These are phyloP conservation scores for Hypotaenidia philippensis DNA, from an alignment of 2,797 vertebrate genomes.

Conservation along the genomic window DNA sequence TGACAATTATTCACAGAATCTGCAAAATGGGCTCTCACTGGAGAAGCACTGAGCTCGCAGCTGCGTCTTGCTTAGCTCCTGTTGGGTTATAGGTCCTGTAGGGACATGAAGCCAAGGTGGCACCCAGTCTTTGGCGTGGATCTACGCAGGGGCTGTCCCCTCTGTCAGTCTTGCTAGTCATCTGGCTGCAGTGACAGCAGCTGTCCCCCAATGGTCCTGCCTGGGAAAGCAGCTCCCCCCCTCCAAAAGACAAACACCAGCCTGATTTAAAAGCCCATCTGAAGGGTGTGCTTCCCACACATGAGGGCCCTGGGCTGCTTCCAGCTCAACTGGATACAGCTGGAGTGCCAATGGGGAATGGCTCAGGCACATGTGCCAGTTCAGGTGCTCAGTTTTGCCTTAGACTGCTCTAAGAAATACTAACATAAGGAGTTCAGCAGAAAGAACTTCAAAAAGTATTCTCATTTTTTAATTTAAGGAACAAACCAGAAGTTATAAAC, in stretches of 20 bases:
- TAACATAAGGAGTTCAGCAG: background rate
- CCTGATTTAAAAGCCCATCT: background rate
- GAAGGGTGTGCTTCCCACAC: background rate
- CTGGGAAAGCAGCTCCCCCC: background rate
- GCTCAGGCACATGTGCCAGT: background rate
- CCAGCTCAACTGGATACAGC: background rate
- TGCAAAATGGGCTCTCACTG: background rate
- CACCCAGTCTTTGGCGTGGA: background rate
- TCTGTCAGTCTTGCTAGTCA: background rate
- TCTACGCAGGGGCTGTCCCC: background rate
- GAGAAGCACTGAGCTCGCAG: background rate
- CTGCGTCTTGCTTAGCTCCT: background rate
- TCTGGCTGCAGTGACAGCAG: background rate
- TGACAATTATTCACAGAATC: background rate
- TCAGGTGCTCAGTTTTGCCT: background rate
- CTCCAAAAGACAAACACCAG: background rate
- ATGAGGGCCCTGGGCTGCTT: background rate
- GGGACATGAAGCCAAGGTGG: background rate
- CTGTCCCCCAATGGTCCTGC: background rate
- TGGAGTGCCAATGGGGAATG: background rate
- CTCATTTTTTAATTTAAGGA: constrained; percentile 45
- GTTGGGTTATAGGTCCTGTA: background rate
- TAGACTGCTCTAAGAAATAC: background rate
- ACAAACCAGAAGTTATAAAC: background rate
- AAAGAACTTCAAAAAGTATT: background rate